Conservation (phyloP, 2,797 vertebrate genomes). For the Tamandua tetradactyla region DNA sequence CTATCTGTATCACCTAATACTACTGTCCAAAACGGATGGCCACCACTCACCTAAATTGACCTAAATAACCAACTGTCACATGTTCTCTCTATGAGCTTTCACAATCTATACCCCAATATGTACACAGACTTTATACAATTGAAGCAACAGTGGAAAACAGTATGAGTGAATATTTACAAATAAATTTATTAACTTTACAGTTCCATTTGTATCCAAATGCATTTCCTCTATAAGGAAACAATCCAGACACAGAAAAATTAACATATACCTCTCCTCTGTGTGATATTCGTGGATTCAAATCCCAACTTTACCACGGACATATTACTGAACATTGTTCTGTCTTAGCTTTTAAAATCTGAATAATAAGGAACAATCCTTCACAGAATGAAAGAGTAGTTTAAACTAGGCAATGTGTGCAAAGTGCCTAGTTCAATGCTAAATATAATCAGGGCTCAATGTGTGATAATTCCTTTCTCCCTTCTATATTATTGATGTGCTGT, state of each 20-base stretch:
- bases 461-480: not conserved
- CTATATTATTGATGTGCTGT: not conserved
- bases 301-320: not conserved
- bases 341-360: not conserved
- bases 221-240: too few species aligned
- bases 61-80: not conserved
- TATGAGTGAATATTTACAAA: too few species aligned
- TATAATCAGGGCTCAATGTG: not conserved
- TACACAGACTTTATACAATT: not conserved
- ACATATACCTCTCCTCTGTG: too few species aligned
- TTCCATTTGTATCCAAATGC: too few species aligned
- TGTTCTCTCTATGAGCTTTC: not conserved
- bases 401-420: not conserved
- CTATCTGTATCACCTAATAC: not conserved
- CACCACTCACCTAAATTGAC: not conserved
- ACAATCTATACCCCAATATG: not conserved
- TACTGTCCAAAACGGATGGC: not conserved
- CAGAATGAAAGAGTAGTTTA: not conserved
- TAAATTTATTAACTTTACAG: too few species aligned
- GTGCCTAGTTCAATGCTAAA: not conserved
- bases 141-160: not conserved
- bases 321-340: slow-evolving; percentile 3
- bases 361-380: slow-evolving; percentile 2
- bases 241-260: too few species aligned
- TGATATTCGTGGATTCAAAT: not conserved